Evolutionary conservation across 2,797 vertebrate genomes (phyloP).

Genomic region (Brachyalestes nurse): DNA sequence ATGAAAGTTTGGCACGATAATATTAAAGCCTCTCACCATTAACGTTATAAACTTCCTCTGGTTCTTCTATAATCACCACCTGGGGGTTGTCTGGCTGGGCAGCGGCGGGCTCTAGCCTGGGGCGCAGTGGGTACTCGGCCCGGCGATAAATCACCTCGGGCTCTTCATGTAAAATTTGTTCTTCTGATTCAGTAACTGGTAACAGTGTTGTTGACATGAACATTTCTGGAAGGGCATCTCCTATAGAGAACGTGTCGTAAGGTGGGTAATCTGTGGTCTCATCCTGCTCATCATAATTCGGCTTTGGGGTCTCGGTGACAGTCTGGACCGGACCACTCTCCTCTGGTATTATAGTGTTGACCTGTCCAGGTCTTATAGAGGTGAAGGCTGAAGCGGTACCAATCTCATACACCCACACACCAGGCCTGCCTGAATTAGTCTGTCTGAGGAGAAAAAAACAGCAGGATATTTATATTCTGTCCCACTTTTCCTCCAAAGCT

Average conservation of each 20-base stretch:
- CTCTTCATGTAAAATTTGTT: background rate
- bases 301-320: constrained; percentile 1
- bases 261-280: constrained; percentile 56
- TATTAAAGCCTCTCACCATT: constrained; percentile 78
- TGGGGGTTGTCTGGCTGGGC: constrained; percentile 75
- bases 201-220: constrained; percentile 59
- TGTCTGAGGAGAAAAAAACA: constrained; percentile 68
- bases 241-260: constrained; percentile 24
- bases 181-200: background rate
- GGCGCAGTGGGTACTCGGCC: constrained; percentile 58
- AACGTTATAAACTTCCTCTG: constrained; percentile 82
- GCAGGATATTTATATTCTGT: no score
- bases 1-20: background rate
- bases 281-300: constrained; percentile 48
- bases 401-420: constrained; percentile 91
- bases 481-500: background rate
- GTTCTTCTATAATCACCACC: constrained; percentile 84
- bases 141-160: constrained; percentile 63
- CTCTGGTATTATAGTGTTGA: constrained; percentile 59
- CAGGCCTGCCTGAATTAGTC: constrained; percentile 87
- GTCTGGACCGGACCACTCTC: background rate
- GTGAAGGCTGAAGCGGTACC: constrained; percentile 78
- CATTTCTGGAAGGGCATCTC: constrained; percentile 48
- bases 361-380: constrained; percentile 71
- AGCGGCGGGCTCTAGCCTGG: constrained; percentile 37